These are phyloP conservation scores for Bufo gargarizans DNA, from an alignment of 2,113 vertebrate genomes.

Conservation along the genomic window DNA sequence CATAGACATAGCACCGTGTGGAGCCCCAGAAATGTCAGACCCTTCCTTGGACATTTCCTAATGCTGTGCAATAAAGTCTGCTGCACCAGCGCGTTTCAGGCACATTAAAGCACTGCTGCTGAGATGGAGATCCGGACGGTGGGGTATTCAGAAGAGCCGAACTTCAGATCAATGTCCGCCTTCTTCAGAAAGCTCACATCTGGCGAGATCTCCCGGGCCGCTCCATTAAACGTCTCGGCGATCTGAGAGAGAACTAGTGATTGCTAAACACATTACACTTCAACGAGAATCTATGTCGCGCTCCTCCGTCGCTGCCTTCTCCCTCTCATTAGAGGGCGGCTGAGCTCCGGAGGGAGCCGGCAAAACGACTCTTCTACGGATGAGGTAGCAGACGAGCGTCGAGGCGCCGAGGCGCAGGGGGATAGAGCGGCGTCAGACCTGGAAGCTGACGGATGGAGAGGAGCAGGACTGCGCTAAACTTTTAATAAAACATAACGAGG, in stretches of 20 bases:
- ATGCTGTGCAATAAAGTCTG: background rate
- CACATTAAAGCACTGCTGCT: background rate
- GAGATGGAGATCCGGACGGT: background rate
- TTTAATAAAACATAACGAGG: constrained; percentile 70
- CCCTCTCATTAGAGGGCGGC: constrained; percentile 3
- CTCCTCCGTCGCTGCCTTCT: background rate
- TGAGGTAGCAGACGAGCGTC: constrained; percentile 1
- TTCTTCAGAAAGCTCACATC: background rate
- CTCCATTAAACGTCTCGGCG: constrained; percentile 16
- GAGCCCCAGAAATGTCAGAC: no score
- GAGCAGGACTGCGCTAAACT: constrained; percentile 37
- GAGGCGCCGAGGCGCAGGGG: background rate
- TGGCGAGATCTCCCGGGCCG: background rate
- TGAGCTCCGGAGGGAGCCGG: constrained; percentile 1
- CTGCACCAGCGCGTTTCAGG: no score
- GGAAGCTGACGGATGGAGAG: constrained; percentile 11
- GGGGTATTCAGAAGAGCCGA: background rate
- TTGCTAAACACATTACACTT: constrained; percentile 34
- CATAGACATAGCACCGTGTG: no score
- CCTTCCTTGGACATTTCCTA: no score
- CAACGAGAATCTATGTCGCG: constrained; percentile 19
- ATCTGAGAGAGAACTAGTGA: constrained; percentile 30
- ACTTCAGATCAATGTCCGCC: constrained; percentile 1
- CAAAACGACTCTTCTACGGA: constrained; percentile 11
- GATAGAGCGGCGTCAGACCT: background rate